These are phyloP conservation scores for Butorides virescens DNA, from an alignment of 2,113 vertebrate genomes.

Conservation along the genomic window DNA sequence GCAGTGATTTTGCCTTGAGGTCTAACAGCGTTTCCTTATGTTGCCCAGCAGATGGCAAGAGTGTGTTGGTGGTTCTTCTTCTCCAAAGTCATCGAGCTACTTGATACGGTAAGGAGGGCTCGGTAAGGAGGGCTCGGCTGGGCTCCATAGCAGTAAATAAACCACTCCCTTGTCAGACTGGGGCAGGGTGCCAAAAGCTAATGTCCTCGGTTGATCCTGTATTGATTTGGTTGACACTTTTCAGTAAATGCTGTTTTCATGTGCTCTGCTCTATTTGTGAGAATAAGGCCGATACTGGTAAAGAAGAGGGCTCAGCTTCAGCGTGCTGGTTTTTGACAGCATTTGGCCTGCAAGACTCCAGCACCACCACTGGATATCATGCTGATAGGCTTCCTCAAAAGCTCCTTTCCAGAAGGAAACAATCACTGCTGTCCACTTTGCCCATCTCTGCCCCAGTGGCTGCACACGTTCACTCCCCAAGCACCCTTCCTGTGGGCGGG, in stretches of 20 bases:
- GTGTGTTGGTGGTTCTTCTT: constrained; percentile 82
- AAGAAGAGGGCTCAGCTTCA: neutral
- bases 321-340: neutral
- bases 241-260: neutral
- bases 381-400: neutral
- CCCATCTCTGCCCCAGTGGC: neutral
- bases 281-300: neutral
- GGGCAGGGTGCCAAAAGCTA: neutral
- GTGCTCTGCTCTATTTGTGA: neutral
- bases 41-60: constrained; percentile 83
- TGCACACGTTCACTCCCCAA: neutral
- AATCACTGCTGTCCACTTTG: neutral
- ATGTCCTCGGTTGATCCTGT: neutral
- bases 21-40: neutral
- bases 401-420: neutral
- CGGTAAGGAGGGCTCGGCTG: neutral
- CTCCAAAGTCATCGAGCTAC: constrained; percentile 77
- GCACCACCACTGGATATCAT: neutral
- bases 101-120: constrained; percentile 62
- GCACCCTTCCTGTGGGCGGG: neutral
- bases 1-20: neutral
- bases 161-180: neutral
- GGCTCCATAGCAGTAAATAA: neutral
- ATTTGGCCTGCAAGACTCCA: neutral
- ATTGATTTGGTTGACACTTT: neutral